Evolutionary conservation across 2,113 vertebrate genomes (phyloP).

Genomic region (Bos taurus): DNA sequence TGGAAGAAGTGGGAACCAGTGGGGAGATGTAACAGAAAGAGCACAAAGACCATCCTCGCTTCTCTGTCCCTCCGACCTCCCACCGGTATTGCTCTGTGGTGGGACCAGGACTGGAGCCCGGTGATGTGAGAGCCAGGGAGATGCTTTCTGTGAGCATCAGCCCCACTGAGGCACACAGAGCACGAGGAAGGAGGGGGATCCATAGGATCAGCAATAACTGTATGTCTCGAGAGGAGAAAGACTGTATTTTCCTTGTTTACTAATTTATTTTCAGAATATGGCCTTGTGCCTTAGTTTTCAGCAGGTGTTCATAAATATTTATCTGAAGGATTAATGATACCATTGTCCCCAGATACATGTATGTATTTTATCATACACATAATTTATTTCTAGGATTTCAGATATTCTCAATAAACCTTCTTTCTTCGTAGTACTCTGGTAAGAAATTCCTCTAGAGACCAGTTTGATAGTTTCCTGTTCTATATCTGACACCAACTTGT

Average conservation of each 20-base stretch:
- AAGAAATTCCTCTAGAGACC: background rate
- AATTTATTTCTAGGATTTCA: background rate
- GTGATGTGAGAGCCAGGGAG: background rate
- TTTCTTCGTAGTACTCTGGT: background rate
- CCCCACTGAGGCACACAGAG: background rate
- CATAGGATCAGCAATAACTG: background rate
- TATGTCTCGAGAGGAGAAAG: background rate
- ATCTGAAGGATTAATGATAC: background rate
- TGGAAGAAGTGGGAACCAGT: background rate
- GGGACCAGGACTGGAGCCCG: background rate
- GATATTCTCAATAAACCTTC: background rate
- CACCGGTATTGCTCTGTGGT: rapidly evolving
- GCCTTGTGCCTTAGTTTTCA: background rate
- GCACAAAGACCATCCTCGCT: background rate
- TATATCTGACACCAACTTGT: background rate
- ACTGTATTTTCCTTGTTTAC: background rate
- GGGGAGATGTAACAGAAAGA: background rate
- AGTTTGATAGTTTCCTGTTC: background rate
- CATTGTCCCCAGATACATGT: background rate
- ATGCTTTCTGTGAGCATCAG: background rate
- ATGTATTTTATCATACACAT: background rate
- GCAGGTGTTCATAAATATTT: background rate
- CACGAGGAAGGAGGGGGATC: rapidly evolving
- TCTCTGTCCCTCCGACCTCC: background rate
- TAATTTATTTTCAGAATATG: background rate